Evolutionary conservation across 92 coral and sea anemone genomes (phyloP).

Genomic region (Porites rus): DNA sequence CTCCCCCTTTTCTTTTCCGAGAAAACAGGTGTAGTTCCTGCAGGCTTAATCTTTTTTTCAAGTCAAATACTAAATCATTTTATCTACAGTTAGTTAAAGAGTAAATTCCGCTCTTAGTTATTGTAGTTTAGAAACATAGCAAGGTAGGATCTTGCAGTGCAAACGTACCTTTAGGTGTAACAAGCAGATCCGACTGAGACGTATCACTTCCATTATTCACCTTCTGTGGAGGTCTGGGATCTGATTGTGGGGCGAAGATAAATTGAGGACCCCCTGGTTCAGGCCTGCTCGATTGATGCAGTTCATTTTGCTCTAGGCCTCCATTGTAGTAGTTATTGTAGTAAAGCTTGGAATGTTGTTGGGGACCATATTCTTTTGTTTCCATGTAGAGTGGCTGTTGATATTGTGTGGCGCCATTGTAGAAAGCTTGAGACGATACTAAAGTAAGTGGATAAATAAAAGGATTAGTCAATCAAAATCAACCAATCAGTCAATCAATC

Average conservation of each 20-base stretch:
- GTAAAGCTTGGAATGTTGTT: not conserved
- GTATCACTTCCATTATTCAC: not conserved
- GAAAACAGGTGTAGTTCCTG: too few relatives aligned
- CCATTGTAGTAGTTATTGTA: conserved; percentile 1
- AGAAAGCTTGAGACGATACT: conserved; percentile 23
- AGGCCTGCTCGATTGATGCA: not conserved
- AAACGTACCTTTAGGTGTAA: not conserved
- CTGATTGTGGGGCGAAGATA: not conserved
- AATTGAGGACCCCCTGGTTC: not conserved
- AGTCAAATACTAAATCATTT: too few relatives aligned
- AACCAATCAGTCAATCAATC: too few relatives aligned
- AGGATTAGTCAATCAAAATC: too few relatives aligned
- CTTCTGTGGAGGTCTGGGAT: not conserved
- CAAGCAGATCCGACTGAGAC: not conserved
- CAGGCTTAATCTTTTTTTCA: too few relatives aligned
- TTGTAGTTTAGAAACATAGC: not conserved
- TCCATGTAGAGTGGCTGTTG: not conserved
- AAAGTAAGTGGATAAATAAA: not conserved
- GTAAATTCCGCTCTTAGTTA: not conserved
- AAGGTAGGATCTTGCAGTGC: not conserved
- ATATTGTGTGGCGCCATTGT: not conserved
- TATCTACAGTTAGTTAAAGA: not conserved
- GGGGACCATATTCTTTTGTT: not conserved
- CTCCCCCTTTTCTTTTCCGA: too few relatives aligned
- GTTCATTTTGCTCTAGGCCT: not conserved